Evolutionary conservation across 2,797 vertebrate genomes (phyloP).

Genomic region (Acomys russatus): DNA sequence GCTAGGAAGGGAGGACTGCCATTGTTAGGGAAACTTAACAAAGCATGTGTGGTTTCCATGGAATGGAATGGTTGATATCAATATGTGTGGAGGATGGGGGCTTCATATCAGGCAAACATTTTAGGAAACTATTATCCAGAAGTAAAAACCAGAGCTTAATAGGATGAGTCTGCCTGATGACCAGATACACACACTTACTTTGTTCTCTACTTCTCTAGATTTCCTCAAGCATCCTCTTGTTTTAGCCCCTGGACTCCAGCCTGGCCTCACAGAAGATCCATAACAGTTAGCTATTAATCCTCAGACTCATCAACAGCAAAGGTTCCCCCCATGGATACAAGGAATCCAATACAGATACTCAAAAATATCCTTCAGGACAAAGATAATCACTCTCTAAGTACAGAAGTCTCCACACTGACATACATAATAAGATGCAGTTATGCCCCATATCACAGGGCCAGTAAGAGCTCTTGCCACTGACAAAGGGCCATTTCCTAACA

Average conservation of each 20-base stretch:
- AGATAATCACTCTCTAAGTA: not conserved
- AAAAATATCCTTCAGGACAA: not conserved
- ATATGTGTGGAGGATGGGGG: not conserved
- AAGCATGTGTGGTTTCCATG: not conserved
- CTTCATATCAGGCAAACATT: not conserved
- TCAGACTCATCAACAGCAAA: not conserved
- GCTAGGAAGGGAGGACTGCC: not conserved
- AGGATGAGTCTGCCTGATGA: not conserved
- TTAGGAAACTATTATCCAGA: not conserved
- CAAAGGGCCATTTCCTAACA: not conserved
- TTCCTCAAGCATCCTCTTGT: not conserved
- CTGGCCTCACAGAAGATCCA: not conserved
- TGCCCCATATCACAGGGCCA: fast-evolving
- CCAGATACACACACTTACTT: not conserved
- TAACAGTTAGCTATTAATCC: not conserved
- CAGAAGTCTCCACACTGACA: not conserved
- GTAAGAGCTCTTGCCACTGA: not conserved
- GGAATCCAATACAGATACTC: not conserved
- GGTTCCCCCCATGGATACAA: not conserved
- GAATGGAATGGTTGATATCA: not conserved
- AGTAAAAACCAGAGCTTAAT: not conserved
- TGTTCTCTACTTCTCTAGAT: not conserved
- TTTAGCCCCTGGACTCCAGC: not conserved
- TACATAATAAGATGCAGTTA: not conserved
- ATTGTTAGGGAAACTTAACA: not conserved